Evolutionary conservation across 1,140 invertebrate genomes (phyloP), one percentile per base, ranked within the genome.

Genomic region (Lysiphlebus fabarum): DNA sequence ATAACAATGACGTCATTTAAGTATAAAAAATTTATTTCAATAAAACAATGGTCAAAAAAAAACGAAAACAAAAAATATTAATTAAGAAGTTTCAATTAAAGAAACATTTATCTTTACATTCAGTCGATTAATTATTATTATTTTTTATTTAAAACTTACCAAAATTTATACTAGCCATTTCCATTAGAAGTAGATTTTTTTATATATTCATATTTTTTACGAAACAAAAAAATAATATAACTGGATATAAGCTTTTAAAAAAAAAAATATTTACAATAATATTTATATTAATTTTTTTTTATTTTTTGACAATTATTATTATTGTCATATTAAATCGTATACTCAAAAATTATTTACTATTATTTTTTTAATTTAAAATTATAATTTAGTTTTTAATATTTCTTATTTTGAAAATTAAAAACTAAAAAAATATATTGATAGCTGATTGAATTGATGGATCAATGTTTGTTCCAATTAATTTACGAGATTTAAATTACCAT

Each of bases 1-100:
- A 26, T 26, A 26, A 14, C 53, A 53, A 55, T 60, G 58, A 60
- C 58, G 53, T 60, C 51, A 60, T 60, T 48, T 42, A 49, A 60
- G 58, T 60, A 60, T 53, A 60, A 50, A 50, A 48, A 57, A 50
- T 36, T 51, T 38, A 36, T 51, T 51, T 51, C 49, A 51, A 51
- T 51, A 51, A 34, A 51, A n/a, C 37, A 36, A 26, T 51, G 34
- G 38, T 9, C 34, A 34, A 11, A 49, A 33, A 7, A 51, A 36
- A 51, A 12, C 11, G 36, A 37, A 11, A 51, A 47, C 26, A 5
- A 51, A 40, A 11, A 8, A 11, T 33, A 12, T 38, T 11, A 1
- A 51, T 33, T 51, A 36, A 38, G 38, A 51, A 26, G 4, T 26
- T 26, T 26, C 17, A 4, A 26, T 26, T 26, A 4, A 26, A 26